Evolutionary conservation across 1,140 invertebrate species (phyloP).

Genomic region (Diorhabda sublineata): DNA sequence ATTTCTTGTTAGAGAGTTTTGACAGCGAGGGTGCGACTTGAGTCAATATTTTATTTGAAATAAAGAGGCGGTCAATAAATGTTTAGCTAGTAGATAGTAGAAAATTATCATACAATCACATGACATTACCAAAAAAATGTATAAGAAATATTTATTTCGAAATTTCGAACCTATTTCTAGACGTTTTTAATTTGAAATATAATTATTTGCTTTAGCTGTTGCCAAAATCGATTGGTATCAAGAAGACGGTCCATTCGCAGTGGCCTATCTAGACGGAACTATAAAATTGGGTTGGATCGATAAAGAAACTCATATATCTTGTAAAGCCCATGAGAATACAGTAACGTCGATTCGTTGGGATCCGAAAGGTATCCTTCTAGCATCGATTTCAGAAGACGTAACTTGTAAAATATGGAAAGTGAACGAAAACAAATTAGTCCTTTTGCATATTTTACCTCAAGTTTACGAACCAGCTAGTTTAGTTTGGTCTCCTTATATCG

Average conservation of each 20-base stretch:
- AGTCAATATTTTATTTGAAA: too few relatives aligned
- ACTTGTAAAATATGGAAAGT: slow-evolving; percentile 52
- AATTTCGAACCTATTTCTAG: too few relatives aligned
- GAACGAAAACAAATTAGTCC: slow-evolving; percentile 43
- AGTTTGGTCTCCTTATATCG: slow-evolving; percentile 51
- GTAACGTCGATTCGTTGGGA: slow-evolving; percentile 51
- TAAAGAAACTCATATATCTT: slow-evolving; percentile 44
- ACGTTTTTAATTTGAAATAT: too few relatives aligned
- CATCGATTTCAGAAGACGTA: slow-evolving; percentile 49
- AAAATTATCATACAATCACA: too few relatives aligned
- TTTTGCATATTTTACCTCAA: slow-evolving; percentile 46
- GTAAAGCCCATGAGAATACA: slow-evolving; percentile 52
- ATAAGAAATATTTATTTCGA: too few relatives aligned
- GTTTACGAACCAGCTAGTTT: slow-evolving; percentile 47
- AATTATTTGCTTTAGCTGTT: slow-evolving; percentile 48
- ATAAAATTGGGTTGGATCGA: slow-evolving; percentile 50
- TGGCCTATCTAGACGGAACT: slow-evolving; percentile 57
- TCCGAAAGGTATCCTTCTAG: slow-evolving; percentile 52
- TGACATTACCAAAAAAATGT: too few relatives aligned
- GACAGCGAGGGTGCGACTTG: too few relatives aligned
- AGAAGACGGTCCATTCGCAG: slow-evolving; percentile 54
- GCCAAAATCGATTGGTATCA: slow-evolving; percentile 55
- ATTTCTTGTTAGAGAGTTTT: too few relatives aligned
- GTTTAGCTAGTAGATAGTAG: too few relatives aligned
- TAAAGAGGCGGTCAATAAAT: too few relatives aligned